Evolutionary conservation across 2,113 vertebrate genomes (phyloP).

Genomic region (Hemiscyllium ocellatum): DNA sequence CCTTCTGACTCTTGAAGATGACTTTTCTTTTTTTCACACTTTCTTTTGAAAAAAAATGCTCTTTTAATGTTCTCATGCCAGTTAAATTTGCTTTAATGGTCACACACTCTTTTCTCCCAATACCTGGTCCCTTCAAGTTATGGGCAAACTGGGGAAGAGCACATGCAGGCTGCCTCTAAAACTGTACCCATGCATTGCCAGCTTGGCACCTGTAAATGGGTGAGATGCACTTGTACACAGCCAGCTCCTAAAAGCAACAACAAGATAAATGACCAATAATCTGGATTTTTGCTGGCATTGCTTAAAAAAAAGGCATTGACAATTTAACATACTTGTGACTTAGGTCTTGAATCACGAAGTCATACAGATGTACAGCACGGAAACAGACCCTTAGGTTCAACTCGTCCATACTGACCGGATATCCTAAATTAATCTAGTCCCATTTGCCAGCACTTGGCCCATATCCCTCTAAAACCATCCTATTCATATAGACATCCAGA

Average conservation of each 20-base stretch:
- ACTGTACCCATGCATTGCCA: not conserved
- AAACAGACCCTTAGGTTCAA: too few species aligned
- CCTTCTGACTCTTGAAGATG: not conserved
- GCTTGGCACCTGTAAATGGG: not conserved
- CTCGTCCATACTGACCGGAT: too few species aligned
- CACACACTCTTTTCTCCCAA: not conserved
- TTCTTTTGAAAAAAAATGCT: not conserved
- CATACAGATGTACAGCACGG: too few species aligned
- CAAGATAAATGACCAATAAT: not conserved
- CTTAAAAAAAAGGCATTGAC: not conserved
- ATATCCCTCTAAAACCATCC: too few species aligned
- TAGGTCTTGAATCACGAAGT: not conserved
- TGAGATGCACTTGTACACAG: not conserved
- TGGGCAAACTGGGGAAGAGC: not conserved
- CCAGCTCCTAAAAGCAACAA: not conserved
- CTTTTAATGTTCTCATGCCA: not conserved
- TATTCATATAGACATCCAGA: too few species aligned
- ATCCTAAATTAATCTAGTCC: too few species aligned
- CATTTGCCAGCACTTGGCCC: too few species aligned
- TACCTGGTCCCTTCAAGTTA: not conserved
- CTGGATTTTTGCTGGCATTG: not conserved
- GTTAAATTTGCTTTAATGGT: too few species aligned
- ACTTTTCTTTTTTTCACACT: not conserved
- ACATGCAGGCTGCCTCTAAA: not conserved
- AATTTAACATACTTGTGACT: not conserved